Evolutionary conservation across 2,888 invertebrate species (phyloP), one percentile per base, ranked within the genome.

Genomic region (Cabera pusaria): DNA sequence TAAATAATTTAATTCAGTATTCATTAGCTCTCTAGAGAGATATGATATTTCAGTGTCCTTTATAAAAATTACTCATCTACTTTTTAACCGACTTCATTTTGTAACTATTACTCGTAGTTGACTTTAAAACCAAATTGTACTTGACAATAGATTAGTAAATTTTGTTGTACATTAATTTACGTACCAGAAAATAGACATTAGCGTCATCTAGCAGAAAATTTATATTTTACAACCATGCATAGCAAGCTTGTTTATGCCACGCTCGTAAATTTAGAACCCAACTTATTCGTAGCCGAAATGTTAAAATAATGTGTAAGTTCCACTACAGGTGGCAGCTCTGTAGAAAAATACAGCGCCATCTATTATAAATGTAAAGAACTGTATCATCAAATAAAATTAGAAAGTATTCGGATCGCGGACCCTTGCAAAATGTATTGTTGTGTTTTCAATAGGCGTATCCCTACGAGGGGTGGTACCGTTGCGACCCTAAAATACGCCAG

Each of bases 401-500:
- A 26, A 37, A 27, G 20, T 25, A 29, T 11, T 23, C 25, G 6
- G n/a, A n/a, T n/a, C n/a, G n/a, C n/a, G 14, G 6, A 6, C 34
- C 17, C 25, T 36, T 33, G 27, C 33, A 25, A 38, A 35, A 26
- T 26, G 29, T 40, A 49, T 41, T 34, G 34, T 44, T 32, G 36
- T 37, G 49, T 52, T 64, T 55, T 43, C 44, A 56, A 52, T 61
- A 62, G 59, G 79, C 79, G 79, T 71, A 59, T 58, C 68, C 72
- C 52, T 44, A 24, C 45, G 55, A 72, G 71, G 75, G 79, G 80
- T 72, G 78, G 73, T 66, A 56, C 76, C 59, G 49, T 44, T 28
- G 29, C 50, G 33, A 56, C 70, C 67, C 67, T 59, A 52, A 61
- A 57, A 50, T 49, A 55, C 44, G 28, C 18, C 32, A 50, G 53